Evolutionary conservation across 2,113 vertebrate genomes (phyloP), one percentile per base, ranked within the genome.

Genomic region (Silurus asotus): DNA sequence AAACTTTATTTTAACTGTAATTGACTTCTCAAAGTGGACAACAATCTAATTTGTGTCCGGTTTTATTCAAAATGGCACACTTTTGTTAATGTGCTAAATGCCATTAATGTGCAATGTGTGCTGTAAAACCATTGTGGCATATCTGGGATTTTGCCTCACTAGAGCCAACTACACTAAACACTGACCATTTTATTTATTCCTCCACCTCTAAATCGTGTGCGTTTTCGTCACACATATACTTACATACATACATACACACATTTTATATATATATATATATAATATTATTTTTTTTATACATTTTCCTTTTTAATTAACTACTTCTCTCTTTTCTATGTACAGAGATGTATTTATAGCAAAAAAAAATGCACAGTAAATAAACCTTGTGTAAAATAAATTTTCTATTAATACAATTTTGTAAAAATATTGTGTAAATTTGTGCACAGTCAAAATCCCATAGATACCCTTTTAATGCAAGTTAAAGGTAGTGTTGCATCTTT

Each of bases 141-240:
- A 25, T 84, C 62, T 53, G 86, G 59, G 87, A 28, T 81, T 48
- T 76, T n/a, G 59, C 20, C 6, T 4, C 28, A 10, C 69, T 19
- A 48, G 3, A 48, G 8, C 17, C 5, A 48, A 48, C 20, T 20
- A 37, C 48, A 48, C 15, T 37, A 37, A 37, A 72, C 37, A 7
- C 65, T 72, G 45, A 48, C 37, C 45, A 20, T 17, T 72, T 20
- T 48, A 48, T 45, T 48, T 48, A 48, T 72, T 48, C 45, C 17
- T 23, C 9, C 23, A 19, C 17, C 45, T 74, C 70, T 49, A 74
- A 51, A 49, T 4, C 8, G 5, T 51, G 23, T 49, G 19, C 9
- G 9, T 9, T 49, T 23, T 49, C 4, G 19, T 75, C 48, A 28
- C 6, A 8, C 19, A 19, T 6, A 69, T 0, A 37, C 67, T 7